A percentile compares a stretch with the other conserved stretches of the same genome.
Conservation (phyloP, 2,888 invertebrate species). For the Papilio elwesi region DNA sequence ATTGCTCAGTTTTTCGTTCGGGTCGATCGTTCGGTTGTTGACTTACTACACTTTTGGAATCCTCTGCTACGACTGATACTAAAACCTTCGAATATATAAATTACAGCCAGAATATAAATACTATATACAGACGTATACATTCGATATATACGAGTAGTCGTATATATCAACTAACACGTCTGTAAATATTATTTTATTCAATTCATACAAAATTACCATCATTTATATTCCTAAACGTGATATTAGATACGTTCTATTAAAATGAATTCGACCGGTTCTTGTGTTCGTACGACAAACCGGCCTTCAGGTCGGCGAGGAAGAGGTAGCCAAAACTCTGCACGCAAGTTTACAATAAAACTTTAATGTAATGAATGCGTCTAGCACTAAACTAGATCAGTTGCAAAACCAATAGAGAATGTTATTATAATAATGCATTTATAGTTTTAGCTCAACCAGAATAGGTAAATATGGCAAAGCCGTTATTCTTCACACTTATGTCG, state of each 20-base stretch:
- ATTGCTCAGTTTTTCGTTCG: not conserved
- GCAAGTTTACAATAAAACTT: constrained; percentile 7
- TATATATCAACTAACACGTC: too few species aligned
- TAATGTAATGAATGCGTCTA: not conserved
- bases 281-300: constrained; percentile 21
- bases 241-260: constrained; percentile 13
- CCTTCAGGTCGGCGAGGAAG: constrained; percentile 32
- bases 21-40: too few species aligned
- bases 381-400: constrained; percentile 5
- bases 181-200: not conserved
- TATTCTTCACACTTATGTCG: too few species aligned
- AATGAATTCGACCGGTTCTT: constrained; percentile 28
- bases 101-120: too few species aligned
- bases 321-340: constrained; percentile 10
- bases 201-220: not conserved
- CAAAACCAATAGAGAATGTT: not conserved
- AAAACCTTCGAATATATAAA: too few species aligned
- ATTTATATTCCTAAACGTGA: constrained; percentile 27
- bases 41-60: too few species aligned
- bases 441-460: too few species aligned
- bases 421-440: too few species aligned
- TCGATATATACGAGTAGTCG: too few species aligned
- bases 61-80: too few species aligned
- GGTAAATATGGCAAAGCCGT: too few species aligned
- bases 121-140: too few species aligned